phyloP scores from a whole-genome alignment of 2,888 invertebrate genomes.

The Clitarchus hookeri region DNA sequence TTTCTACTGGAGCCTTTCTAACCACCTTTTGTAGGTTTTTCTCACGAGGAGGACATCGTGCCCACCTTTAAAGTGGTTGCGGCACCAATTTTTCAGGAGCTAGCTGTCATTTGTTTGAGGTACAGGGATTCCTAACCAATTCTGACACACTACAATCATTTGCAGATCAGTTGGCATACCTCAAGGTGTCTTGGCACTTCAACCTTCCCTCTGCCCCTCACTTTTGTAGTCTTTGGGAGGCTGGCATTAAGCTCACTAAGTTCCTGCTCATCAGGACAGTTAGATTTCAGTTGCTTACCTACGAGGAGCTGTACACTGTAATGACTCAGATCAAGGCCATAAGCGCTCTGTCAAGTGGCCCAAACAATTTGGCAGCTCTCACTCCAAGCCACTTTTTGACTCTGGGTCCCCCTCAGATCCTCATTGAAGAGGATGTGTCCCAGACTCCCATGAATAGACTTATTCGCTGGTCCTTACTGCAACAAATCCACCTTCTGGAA shows the following conservation, averaged over 20 bases:
- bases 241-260: neutral
- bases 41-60: no score
- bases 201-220: neutral
- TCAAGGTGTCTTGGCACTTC: neutral
- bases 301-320: neutral
- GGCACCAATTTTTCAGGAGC: neutral
- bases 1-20: no score
- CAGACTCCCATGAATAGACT: neutral
- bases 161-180: neutral
- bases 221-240: neutral
- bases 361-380: no score
- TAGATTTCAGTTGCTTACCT: neutral
- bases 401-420: no score
- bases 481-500: conserved; percentile 5
- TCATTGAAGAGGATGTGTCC: neutral
- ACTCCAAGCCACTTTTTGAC: no score
- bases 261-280: neutral
- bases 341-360: neutral
- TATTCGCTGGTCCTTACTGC: neutral
- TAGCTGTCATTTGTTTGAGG: no score
- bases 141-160: neutral
- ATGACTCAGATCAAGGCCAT: neutral
- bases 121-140: neutral
- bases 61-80: neutral
- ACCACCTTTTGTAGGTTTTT: no score